Conservation (phyloP, 2,888 invertebrate species). For the Idaea straminata region DNA sequence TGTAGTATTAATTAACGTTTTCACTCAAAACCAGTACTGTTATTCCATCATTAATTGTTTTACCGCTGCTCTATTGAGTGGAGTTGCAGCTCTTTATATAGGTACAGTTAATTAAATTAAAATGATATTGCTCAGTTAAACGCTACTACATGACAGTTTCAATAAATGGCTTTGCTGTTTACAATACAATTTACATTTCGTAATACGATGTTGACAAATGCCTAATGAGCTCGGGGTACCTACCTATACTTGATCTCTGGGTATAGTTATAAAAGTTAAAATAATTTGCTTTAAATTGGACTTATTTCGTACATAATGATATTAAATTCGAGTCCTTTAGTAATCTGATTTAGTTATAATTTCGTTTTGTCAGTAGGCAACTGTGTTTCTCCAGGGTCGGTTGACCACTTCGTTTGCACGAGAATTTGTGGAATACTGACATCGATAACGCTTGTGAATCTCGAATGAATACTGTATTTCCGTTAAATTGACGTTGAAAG, state of each 20-base stretch:
- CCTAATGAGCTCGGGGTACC: neutral
- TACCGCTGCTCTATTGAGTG: slow-evolving; percentile 4
- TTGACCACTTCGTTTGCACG: neutral
- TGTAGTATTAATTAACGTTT: slow-evolving; percentile 35
- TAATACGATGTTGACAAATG: neutral
- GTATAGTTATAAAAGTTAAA: neutral
- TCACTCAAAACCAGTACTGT: slow-evolving; percentile 20
- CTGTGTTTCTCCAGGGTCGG: neutral
- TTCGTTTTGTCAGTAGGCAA: neutral
- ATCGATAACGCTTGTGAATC: neutral
- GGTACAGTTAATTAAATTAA: slow-evolving; percentile 18
- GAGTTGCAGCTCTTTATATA: slow-evolving; percentile 4
- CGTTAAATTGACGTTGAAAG: neutral
- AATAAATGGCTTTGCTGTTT: slow-evolving; percentile 10
- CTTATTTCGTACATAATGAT: neutral
- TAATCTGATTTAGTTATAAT: neutral
- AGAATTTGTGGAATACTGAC: neutral
- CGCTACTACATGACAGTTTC: slow-evolving; percentile 14
- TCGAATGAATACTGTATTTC: neutral
- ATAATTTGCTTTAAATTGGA: neutral
- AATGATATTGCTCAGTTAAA: slow-evolving; percentile 16
- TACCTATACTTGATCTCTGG: neutral
- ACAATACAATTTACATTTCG: neutral
- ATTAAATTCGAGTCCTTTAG: neutral
- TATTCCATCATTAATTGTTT: neutral